phyloP scores from a whole-genome alignment of 2,888 invertebrate species.

The Tryphoninae sp. region DNA sequence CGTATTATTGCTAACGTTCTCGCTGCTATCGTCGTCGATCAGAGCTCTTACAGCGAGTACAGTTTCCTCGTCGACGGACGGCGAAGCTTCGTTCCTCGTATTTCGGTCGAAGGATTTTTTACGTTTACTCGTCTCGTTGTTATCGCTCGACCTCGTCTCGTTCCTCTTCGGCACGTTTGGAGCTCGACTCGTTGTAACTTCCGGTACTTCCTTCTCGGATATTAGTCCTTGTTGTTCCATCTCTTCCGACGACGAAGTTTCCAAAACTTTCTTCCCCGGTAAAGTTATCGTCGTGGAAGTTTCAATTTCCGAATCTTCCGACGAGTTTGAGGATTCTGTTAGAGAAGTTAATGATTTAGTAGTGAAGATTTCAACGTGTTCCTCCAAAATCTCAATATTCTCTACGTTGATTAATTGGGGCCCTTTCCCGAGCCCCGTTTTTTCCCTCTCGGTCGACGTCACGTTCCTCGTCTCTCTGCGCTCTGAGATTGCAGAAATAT shows the following conservation, averaged over 20 bases:
- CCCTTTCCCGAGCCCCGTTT: not conserved
- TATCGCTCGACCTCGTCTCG: not conserved
- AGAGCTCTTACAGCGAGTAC: slow-evolving; percentile 65
- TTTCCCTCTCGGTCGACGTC: not conserved
- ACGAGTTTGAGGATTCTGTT: slow-evolving; percentile 10
- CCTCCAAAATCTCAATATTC: slow-evolving; percentile 57
- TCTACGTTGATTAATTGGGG: slow-evolving; percentile 14
- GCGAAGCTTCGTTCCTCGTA: not conserved
- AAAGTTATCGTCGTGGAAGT: not conserved
- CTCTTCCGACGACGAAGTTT: not conserved
- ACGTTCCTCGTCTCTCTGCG: no score
- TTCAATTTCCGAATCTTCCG: slow-evolving; percentile 29
- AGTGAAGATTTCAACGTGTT: slow-evolving; percentile 52
- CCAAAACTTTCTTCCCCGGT: not conserved
- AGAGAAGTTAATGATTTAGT: slow-evolving; percentile 42
- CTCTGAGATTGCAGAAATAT: slow-evolving; percentile 39
- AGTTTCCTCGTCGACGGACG: slow-evolving; percentile 54
- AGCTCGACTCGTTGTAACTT: not conserved
- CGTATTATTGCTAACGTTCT: slow-evolving; percentile 27
- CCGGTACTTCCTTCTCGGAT: not conserved
- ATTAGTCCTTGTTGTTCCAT: not conserved
- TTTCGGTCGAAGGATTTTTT: not conserved
- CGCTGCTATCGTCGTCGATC: slow-evolving; percentile 61
- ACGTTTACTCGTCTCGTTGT: not conserved
- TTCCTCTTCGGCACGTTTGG: not conserved